Conservation (phyloP, 2,888 invertebrate genomes). For the Pomacea canaliculata region DNA sequence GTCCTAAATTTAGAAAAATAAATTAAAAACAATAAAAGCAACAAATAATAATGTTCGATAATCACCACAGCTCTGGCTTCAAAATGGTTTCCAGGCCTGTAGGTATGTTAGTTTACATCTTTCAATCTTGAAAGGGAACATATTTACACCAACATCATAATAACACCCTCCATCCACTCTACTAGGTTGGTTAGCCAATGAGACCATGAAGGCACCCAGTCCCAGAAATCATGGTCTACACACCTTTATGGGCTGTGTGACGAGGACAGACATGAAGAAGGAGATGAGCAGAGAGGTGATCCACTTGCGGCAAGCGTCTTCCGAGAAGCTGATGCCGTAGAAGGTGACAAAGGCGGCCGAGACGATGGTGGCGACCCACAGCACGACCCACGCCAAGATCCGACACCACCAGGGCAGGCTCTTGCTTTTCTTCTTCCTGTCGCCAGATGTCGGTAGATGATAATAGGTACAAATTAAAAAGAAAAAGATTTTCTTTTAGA, state of each 20-base stretch:
- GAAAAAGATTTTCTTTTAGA: background rate
- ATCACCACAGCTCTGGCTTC: too few relatives aligned
- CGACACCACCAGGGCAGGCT: constrained; percentile 66
- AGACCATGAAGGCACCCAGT: too few relatives aligned
- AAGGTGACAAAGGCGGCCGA: constrained; percentile 70
- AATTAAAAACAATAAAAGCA: too few relatives aligned
- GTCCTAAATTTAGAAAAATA: too few relatives aligned
- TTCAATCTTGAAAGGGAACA: too few relatives aligned
- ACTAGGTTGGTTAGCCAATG: too few relatives aligned
- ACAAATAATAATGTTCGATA: too few relatives aligned
- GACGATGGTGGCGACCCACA: constrained; percentile 64
- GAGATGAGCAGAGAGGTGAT: constrained; percentile 71
- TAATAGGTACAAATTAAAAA: background rate
- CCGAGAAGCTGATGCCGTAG: constrained; percentile 71
- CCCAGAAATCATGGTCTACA: background rate
- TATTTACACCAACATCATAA: too few relatives aligned
- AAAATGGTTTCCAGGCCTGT: too few relatives aligned
- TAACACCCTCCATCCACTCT: too few relatives aligned
- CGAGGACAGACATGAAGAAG: constrained; percentile 70
- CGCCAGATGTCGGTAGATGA: background rate
- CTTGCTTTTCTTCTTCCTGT: constrained; percentile 58
- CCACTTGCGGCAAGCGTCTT: constrained; percentile 71
- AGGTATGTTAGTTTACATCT: too few relatives aligned
- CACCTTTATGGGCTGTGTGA: constrained; percentile 72
- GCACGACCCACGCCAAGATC: constrained; percentile 71